phyloP scores from a whole-genome alignment of 2,888 invertebrate species.

The Encarsia formosa region DNA sequence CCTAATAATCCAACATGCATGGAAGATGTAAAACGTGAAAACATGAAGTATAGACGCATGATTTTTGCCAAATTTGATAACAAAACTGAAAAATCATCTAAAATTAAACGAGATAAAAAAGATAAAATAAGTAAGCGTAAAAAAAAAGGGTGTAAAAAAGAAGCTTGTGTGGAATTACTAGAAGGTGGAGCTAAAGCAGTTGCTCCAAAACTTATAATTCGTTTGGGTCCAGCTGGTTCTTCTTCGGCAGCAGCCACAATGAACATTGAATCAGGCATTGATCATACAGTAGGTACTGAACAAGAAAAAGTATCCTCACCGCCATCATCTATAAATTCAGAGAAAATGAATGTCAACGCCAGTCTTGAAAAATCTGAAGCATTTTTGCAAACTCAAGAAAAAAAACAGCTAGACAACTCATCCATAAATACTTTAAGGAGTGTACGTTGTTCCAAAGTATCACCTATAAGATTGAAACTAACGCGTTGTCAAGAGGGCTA shows the following conservation, averaged over 20 bases:
- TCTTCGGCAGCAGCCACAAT: neutral
- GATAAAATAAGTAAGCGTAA: conserved; percentile 58
- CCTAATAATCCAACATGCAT: conserved; percentile 63
- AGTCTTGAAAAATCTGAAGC: conserved; percentile 10
- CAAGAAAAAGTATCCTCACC: neutral
- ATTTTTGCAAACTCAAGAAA: too few relatives aligned
- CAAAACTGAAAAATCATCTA: conserved; percentile 41
- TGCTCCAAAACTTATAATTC: conserved; percentile 73
- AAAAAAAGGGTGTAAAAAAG: conserved; percentile 43
- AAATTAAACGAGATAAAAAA: conserved; percentile 52
- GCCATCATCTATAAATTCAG: neutral
- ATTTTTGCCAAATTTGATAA: conserved; percentile 81
- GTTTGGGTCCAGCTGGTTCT: conserved; percentile 56
- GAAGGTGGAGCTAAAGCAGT: conserved; percentile 56
- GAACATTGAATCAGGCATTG: too few relatives aligned
- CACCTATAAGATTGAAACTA: conserved; percentile 80
- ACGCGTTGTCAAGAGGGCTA: conserved; percentile 76
- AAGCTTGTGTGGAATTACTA: conserved; percentile 49
- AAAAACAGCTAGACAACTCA: conserved; percentile 26
- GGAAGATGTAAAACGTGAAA: conserved; percentile 77
- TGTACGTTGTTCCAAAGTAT: conserved; percentile 64
- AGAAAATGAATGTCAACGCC: neutral
- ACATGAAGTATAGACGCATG: conserved; percentile 80
- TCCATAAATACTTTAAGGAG: conserved; percentile 54
- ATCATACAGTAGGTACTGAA: too few relatives aligned